phyloP scores from a whole-genome alignment of 2,113 vertebrate species.

The Suricata suricatta region DNA sequence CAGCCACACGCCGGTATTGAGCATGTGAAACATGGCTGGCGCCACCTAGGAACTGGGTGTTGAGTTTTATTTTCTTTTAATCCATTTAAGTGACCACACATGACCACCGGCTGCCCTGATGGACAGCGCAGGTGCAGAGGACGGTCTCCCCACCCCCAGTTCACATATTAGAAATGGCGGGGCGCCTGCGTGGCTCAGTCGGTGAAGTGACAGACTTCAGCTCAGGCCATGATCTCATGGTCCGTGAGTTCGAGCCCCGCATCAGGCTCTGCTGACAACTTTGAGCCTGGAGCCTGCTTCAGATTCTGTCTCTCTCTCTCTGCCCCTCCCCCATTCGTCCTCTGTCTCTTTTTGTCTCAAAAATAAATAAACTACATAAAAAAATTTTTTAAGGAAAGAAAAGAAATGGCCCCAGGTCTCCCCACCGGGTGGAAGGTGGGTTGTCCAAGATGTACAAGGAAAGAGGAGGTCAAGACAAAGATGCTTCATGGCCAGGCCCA shows the following conservation, averaged over 20 bases:
- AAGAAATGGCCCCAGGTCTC: neutral
- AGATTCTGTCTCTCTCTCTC: too few species aligned
- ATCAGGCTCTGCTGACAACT: too few species aligned
- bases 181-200: too few species aligned
- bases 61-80: neutral
- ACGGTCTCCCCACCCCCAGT: neutral
- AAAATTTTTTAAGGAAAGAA: too few species aligned
- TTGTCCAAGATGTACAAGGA: neutral
- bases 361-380: too few species aligned
- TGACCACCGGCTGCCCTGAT: neutral
- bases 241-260: too few species aligned
- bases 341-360: too few species aligned
- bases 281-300: too few species aligned
- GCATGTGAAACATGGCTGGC: neutral
- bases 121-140: neutral
- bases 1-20: accelerated
- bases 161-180: neutral
- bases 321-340: too few species aligned
- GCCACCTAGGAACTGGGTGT: neutral
- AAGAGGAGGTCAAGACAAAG: too few species aligned
- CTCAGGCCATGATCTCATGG: too few species aligned
- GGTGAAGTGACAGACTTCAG: too few species aligned
- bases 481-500: neutral
- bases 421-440: neutral
- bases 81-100: neutral